These are phyloP conservation scores for Mimumesa dahlbomi DNA, from an alignment of 2,888 invertebrate species.

Conservation along the genomic window DNA sequence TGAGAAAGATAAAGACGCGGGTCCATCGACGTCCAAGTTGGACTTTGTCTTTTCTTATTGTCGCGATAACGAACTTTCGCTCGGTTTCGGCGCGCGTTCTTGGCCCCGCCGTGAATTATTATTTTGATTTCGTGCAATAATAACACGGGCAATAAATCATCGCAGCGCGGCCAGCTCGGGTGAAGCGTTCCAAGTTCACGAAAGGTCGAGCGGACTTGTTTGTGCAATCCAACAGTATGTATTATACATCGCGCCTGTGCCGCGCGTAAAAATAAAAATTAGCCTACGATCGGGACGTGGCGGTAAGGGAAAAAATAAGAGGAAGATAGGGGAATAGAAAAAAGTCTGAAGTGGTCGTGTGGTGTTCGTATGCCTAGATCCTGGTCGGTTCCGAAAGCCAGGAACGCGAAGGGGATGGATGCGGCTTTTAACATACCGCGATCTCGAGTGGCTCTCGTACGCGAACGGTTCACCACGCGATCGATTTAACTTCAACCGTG, in stretches of 20 bases:
- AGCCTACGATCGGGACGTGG: background rate
- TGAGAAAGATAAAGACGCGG: background rate
- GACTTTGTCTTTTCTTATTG: too few species aligned
- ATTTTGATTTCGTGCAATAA: too few species aligned
- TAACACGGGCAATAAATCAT: too few species aligned
- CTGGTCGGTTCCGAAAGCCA: conserved; percentile 14
- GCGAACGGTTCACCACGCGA: conserved; percentile 18
- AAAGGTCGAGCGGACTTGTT: conserved; percentile 26
- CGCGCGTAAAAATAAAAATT: too few species aligned
- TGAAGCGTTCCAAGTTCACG: conserved; percentile 19
- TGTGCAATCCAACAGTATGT: too few species aligned
- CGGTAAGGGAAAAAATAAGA: background rate
- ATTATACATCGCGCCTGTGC: too few species aligned
- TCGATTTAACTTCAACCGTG: conserved; percentile 47
- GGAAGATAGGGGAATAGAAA: conserved; percentile 21
- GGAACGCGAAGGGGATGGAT: conserved; percentile 20
- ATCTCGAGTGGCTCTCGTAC: conserved; percentile 61
- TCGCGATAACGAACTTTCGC: background rate
- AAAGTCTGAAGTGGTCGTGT: conserved; percentile 58
- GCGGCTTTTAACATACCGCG: conserved; percentile 70
- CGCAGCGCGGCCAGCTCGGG: background rate
- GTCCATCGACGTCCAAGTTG: too few species aligned
- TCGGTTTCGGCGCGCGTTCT: background rate
- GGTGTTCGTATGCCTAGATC: conserved; percentile 46
- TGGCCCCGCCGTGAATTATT: too few species aligned